These are phyloP conservation scores for Poliocrania exsul DNA, from an alignment of 2,797 vertebrate genomes.

Conservation along the genomic window DNA sequence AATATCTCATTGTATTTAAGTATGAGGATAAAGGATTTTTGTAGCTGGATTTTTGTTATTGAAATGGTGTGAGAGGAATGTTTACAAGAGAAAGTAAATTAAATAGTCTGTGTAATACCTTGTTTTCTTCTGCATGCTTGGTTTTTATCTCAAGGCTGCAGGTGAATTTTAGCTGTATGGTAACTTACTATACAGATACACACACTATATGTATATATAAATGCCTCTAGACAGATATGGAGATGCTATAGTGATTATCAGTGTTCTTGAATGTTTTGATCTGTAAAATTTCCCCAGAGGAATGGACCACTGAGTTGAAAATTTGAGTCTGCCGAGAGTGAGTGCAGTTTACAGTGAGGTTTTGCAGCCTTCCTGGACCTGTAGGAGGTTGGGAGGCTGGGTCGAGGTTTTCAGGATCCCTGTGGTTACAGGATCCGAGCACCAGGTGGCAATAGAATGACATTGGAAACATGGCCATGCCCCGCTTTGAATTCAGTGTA, in stretches of 20 bases:
- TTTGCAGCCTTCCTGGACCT: not conserved
- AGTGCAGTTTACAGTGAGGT: not conserved
- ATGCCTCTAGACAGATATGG: not conserved
- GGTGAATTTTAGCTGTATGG: not conserved
- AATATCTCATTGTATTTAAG: not conserved
- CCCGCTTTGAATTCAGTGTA: not conserved
- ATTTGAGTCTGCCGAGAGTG: not conserved
- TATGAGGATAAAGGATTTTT: not conserved
- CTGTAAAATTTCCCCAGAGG: not conserved
- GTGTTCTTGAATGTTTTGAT: not conserved
- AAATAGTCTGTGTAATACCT: not conserved
- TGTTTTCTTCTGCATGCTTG: not conserved
- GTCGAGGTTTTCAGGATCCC: fast-evolving
- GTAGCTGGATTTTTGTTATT: not conserved
- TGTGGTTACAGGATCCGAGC: not conserved
- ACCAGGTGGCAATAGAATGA: slow-evolving; percentile 43
- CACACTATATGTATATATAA: not conserved
- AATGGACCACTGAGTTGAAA: not conserved
- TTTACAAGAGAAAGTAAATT: not conserved
- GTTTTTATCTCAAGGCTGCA: not conserved
- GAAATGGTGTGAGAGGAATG: not conserved
- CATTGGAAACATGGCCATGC: not conserved
- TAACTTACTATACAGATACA: not conserved
- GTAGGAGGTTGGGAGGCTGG: too few relatives aligned
- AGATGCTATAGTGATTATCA: not conserved